Base-by-base conservation (phyloP, 2,888 invertebrate genomes). In the Orthonevra nobilis region DNA sequence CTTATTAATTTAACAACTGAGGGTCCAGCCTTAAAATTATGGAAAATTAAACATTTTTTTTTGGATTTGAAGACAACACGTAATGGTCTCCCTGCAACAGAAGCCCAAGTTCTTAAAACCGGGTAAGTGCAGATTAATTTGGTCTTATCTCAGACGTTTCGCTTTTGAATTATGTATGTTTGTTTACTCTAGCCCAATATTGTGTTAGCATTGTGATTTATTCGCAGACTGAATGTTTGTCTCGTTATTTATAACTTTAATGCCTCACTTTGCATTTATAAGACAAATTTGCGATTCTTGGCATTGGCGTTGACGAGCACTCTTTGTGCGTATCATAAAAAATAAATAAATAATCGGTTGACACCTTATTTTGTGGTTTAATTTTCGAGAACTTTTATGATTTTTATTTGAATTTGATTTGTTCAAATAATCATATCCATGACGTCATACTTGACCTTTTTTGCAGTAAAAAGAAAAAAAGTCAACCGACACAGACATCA, bases 101-200 rank as follows among this genome's bases (percentile, higher is more conserved):
- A 77, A 70, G 28, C 77, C 64, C 7, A 77, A 77, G 26, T 77
- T 77, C 52, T 66, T 77, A 17, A 77, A 77, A 72, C 77, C 77
- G 72, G 77, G 77, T 77, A 72, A 66, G 64, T 73, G 26, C 32
- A 50, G 2, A 0, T 17, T 7, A n/a, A n/a, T 26, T 5, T 26
- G 3, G 36, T 15, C 26, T 10, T 1, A 12, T 6, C 32, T 1
- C n/a, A n/a, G n/a, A n/a, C n/a, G n/a, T n/a, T n/a, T n/a, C n/a
- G n/a, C n/a, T n/a, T n/a, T n/a, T n/a, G n/a, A n/a, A n/a, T n/a
- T n/a, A n/a, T n/a, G n/a, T n/a, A n/a, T n/a, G n/a, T n/a, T 36
- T 74, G 63, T 72, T 72, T 72, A 64, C 63, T 28, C 28, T 36
- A 23, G 3, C 5, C 5, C 23, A 2, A 20, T 2, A n/a, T 23